phyloP scores from a whole-genome alignment of 2,113 vertebrate genomes.

The Peucedramus taeniatus region DNA sequence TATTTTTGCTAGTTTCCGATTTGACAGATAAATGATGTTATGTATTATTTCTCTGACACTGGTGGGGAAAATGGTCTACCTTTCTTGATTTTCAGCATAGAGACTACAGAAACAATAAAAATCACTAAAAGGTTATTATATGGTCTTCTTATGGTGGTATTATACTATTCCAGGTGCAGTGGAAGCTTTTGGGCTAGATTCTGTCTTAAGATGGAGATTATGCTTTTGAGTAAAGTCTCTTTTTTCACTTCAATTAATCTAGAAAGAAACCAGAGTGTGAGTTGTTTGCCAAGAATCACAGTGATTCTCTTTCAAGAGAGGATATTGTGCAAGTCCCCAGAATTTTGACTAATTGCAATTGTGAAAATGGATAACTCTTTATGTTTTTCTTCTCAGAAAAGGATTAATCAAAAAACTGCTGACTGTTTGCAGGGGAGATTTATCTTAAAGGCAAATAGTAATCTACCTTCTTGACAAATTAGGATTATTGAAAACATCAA shows the following conservation, averaged over 20 bases:
- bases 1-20: neutral
- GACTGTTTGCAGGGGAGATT: neutral
- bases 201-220: neutral
- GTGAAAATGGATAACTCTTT: neutral
- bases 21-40: neutral
- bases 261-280: neutral
- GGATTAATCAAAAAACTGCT: neutral
- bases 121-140: accelerated
- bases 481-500: neutral
- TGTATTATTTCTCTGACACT: neutral
- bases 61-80: neutral
- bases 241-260: neutral
- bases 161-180: neutral
- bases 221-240: neutral
- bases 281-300: neutral
- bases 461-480: neutral
- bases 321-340: neutral
- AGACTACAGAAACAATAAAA: neutral
- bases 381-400: neutral
- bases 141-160: neutral
- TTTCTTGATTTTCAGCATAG: neutral
- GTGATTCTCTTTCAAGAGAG: neutral
- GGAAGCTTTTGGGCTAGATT: neutral
- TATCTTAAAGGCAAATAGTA: neutral
- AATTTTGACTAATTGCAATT: neutral